Base-by-base conservation (phyloP, 2,888 invertebrate genomes). In the Cheilosia grossa region DNA sequence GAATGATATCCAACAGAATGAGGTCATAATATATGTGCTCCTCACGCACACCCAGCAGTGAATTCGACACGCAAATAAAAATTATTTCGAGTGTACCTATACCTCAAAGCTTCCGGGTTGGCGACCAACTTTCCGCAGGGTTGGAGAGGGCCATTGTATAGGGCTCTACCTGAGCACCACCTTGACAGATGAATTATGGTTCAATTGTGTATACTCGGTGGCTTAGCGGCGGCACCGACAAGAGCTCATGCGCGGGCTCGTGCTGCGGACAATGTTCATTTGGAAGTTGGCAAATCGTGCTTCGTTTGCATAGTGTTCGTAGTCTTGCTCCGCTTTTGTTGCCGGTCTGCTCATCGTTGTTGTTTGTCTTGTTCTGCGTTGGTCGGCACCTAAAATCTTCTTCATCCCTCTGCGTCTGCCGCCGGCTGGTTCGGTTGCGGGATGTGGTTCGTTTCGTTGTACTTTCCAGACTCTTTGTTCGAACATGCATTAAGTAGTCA, bases 401-500 rank as follows among this genome's bases (percentile, higher is more conserved):
- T 59, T 30, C 63, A 63, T 33, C 33, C 30, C 30, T 59, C 42
- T 27, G 40, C 21, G 19, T 49, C 44, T n/a, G 17, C 40, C 19
- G 49, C 40, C 19, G 49, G 42, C 67, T 49, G 47, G 47, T n/a
- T 30, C 40, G 19, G 44, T 17, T 70, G 78, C 58, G 78, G 70
- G 78, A 56, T 78, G 63, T 53, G 40, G 74, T 67, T 67, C 72
- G 4, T 37, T 33, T 19, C 17, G 27, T 63, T 69, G 80, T 75
- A 59, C 19, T 67, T 69, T 81, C 63, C 53, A 70, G 77, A 66
- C 61, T 85, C 85, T 85, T 83, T 85, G 85, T 85, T 81, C 85
- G 47, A 81, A 85, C 85, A 81, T 81, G 80, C 81, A 85, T 85
- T 85, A 85, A 85, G 72, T 51, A 85, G 81, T 85, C 72, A 81